Conservation (phyloP, 2,888 invertebrate species). For the Heliconius charithonia region DNA sequence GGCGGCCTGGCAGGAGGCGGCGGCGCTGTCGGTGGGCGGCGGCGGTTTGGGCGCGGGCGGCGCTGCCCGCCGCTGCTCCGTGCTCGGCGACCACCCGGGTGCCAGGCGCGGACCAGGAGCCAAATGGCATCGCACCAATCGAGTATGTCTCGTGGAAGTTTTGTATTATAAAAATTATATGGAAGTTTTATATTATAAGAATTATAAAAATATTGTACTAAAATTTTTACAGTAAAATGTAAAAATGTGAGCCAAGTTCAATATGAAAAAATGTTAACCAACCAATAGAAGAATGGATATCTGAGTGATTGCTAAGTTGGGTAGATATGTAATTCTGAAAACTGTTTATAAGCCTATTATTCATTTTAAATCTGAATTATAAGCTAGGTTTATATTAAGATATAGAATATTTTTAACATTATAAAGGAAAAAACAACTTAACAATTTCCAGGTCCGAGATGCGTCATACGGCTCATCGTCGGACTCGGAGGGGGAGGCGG, state of each 20-base stretch:
- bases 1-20: slow-evolving; percentile 91
- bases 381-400: too few relatives aligned
- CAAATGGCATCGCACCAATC: slow-evolving; percentile 95
- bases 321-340: too few relatives aligned
- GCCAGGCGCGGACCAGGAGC: slow-evolving; percentile 74
- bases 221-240: too few relatives aligned
- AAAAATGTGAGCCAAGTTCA: neutral
- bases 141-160: slow-evolving; percentile 79
- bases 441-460: slow-evolving; percentile 88
- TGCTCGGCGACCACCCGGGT: slow-evolving; percentile 87
- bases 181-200: too few relatives aligned
- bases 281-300: too few relatives aligned
- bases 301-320: too few relatives aligned
- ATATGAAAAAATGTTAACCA: neutral
- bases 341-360: too few relatives aligned
- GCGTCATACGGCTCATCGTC: slow-evolving; percentile 91
- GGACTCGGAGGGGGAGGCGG: slow-evolving; percentile 85
- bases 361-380: too few relatives aligned
- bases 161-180: too few relatives aligned
- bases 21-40: slow-evolving; percentile 76
- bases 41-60: slow-evolving; percentile 81
- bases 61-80: slow-evolving; percentile 82
- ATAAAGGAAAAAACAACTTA: neutral
- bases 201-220: too few relatives aligned
- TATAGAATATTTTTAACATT: too few relatives aligned